Conservation (phyloP, 2,113 vertebrate genomes). For the Podocnemis expansa region DNA sequence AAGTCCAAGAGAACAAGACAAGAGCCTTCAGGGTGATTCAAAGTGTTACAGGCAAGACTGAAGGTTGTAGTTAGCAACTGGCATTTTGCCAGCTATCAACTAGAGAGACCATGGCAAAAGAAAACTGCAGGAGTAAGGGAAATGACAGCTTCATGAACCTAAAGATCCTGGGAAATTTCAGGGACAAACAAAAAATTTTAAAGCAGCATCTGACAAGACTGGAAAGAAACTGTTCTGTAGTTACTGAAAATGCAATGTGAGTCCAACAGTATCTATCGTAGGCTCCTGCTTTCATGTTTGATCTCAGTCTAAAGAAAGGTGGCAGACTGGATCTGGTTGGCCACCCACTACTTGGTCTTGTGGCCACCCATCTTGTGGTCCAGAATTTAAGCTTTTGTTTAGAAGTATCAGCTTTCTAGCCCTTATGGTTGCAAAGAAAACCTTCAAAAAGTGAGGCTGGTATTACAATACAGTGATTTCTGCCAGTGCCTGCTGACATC, state of each 20-base stretch:
- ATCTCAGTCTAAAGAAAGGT: not conserved
- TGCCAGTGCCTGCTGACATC: not conserved
- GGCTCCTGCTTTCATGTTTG: not conserved
- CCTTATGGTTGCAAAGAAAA: not conserved
- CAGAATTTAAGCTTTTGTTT: not conserved
- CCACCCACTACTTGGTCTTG: not conserved
- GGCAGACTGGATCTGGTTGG: not conserved
- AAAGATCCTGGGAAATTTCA: not conserved
- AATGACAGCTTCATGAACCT: fast-evolving
- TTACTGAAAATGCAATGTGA: not conserved
- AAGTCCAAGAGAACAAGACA: not conserved
- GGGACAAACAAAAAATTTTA: not conserved
- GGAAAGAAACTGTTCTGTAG: fast-evolving
- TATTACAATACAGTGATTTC: not conserved
- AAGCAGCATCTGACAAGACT: not conserved
- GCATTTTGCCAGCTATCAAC: not conserved
- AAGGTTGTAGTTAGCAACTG: fast-evolving
- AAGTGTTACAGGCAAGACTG: fast-evolving
- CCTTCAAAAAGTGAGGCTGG: not conserved
- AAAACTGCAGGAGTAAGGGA: not conserved
- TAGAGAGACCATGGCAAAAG: not conserved
- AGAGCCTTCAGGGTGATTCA: not conserved
- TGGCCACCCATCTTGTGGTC: not conserved
- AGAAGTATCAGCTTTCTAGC: not conserved
- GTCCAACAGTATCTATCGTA: not conserved